Base-by-base conservation (phyloP, 1,140 invertebrate species). In the Saccostrea glomerata region DNA sequence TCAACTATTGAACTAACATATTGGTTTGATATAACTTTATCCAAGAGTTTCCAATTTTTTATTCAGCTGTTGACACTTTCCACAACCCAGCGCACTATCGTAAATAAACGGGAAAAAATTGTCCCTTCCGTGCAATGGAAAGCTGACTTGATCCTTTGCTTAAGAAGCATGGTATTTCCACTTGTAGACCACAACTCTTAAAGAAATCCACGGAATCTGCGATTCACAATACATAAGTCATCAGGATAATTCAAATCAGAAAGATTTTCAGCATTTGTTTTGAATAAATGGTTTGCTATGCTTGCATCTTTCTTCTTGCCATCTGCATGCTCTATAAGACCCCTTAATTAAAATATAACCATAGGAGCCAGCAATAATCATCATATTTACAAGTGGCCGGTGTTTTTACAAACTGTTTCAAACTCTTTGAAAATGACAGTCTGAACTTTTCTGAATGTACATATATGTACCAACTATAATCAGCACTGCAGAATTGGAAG, bases 241-340 rank as follows among this genome's bases (percentile, higher is more conserved):
- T 47, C 47, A 47, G 47, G 9, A 47, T 6, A 7, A 47, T 3
- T 47, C 47, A 1, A 47, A 47, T 47, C 47, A 47, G 47, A 6
- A 47, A 47, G 47, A 47, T 47, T 47, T 47, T 47, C 47, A 47
- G 47, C 1, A 47, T 47, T 47, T 47, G 47, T 47, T 47, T 47
- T 47, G 47, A 47, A 47, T 9, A 47, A 0, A 47, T 47, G 47
- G 2, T 47, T 47, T 47, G 47, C 47, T 15, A 84, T 56, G n/a
- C 9, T 17, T 47, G 84, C 84, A 60, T 88, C 84, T 86, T 82
- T 86, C 15, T 47, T 47, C 47, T 47, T 47, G 47, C 47, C 47
- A 47, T 47, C 40, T n/a, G n/a, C 0, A 36, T 47, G 47, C 47
- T 47, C 47, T 47, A 9, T 47, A 47, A 47, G 47, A 5, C 47